Percentiles rank a stretch among this genome's conserved stretches.
Evolutionary conservation across 2,888 invertebrate genomes (phyloP).

Genomic region (Smittia aterrima): DNA sequence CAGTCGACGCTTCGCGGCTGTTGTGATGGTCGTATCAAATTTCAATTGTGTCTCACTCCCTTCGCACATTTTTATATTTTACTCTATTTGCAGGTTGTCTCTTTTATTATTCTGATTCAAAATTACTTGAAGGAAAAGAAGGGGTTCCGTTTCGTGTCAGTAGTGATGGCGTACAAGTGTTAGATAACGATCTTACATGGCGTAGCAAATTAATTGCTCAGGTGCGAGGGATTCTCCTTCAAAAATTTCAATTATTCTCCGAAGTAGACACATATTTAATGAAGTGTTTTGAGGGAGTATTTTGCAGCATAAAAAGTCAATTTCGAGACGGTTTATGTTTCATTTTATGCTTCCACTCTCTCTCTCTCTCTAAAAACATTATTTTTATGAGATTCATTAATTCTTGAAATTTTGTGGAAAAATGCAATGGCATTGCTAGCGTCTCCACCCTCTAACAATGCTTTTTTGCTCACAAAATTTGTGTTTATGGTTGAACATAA

Average conservation of each 20-base stretch:
- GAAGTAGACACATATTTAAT: background rate
- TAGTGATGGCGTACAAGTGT: no score
- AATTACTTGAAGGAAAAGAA: no score
- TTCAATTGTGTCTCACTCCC: no score
- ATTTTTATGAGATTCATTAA: constrained; percentile 6
- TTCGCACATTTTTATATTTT: no score
- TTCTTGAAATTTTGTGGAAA: constrained; percentile 1
- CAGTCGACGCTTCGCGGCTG: no score
- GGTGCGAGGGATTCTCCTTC: background rate
- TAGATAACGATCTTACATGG: background rate
- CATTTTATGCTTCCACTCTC: background rate
- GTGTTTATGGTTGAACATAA: background rate
- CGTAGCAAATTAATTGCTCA: no score
- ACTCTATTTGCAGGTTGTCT: no score
- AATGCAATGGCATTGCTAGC: background rate
- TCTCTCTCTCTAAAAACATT: background rate
- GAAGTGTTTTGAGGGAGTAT: background rate
- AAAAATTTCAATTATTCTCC: background rate
- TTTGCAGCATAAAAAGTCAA: background rate
- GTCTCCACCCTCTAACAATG: background rate
- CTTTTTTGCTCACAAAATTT: background rate
- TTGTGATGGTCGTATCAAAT: no score
- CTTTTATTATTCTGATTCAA: no score
- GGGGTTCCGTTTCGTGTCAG: no score
- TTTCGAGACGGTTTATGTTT: background rate